Evolutionary conservation across 2,797 vertebrate species (phyloP).

Genomic region (Poeciliopsis paucimaculata): DNA sequence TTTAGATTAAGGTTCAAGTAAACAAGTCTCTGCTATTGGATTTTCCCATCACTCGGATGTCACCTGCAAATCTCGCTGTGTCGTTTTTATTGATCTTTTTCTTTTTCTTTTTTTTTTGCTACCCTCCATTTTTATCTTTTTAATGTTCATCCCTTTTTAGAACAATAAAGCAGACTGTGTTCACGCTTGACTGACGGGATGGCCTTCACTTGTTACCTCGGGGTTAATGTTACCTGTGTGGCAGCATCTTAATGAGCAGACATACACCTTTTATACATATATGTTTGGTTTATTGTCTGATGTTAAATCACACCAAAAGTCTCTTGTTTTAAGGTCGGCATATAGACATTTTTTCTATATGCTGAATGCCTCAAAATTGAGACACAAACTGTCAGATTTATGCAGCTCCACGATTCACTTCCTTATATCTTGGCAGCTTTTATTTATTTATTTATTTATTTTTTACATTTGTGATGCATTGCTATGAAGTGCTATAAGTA

Average conservation of each 20-base stretch:
- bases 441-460: no score
- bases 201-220: constrained; percentile 3
- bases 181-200: constrained; percentile 41
- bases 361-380: not conserved
- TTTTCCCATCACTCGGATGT: not conserved
- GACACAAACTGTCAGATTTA: not conserved
- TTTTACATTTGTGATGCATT: no score
- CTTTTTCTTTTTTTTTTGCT: not conserved
- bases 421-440: no score
- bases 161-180: not conserved
- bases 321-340: not conserved
- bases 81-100: constrained; percentile 9
- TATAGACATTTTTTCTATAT: not conserved
- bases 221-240: constrained; percentile 10
- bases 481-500: no score
- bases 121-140: not conserved
- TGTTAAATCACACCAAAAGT: not conserved
- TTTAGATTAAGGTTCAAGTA: constrained; percentile 15
- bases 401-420: no score
- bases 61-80: constrained; percentile 12
- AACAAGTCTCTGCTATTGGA: not conserved
- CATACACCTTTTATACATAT: not conserved
- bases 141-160: not conserved
- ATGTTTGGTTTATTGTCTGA: not conserved
- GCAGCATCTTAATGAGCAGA: constrained; percentile 18